Base-by-base conservation (phyloP, 2,797 vertebrate species). In the Simalia tracyae region DNA sequence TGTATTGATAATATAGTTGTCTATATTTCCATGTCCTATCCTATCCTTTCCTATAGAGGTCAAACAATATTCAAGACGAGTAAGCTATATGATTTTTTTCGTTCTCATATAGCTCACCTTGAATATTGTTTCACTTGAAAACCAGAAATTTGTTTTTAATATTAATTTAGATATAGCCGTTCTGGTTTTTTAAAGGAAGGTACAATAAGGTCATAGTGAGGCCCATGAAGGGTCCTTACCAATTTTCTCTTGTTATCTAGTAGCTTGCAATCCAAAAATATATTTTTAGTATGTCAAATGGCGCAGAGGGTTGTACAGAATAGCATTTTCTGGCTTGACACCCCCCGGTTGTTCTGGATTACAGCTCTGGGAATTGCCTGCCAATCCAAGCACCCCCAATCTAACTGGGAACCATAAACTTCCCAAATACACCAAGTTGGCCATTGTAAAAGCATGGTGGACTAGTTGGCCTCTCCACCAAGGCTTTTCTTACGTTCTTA, bases 131-230 rank as follows among this genome's bases (percentile, higher is more conserved):
- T 63, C 26, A 31, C 36, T 64, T 54, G 72, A 81, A 81, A 95
- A 68, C 0, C 10, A 92, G 63, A 89, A 92, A 87, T 87, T 54
- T 86, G 91, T 36, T 86, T 93, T 86, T 24, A 93, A 87, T 87
- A 87, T 89, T 63, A 7, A 7, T 28, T 92, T 93, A 92, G 87
- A 84, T 63, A 10, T 7, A 85, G 84, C 7, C 17, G 17, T 12
- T 0, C 86, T 50, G n/a, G 5, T 92, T 93, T 14, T 90, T 11
- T 4, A 1, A 24, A 54, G 31, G 3, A 26, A 6, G 54, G 63
- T 5, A 68, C 26, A 68, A 86, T 72, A 17, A 3, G 7, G 31
- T 36, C 31, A 42, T 8, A 22, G 31, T 81, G 3, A 64, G 60
- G 5, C n/a, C n/a, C 6, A 89, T 28, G 31, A 59, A 81, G 15